These are phyloP conservation scores for Apamea sordens DNA, from an alignment of 2,888 invertebrate genomes.

Conservation along the genomic window DNA sequence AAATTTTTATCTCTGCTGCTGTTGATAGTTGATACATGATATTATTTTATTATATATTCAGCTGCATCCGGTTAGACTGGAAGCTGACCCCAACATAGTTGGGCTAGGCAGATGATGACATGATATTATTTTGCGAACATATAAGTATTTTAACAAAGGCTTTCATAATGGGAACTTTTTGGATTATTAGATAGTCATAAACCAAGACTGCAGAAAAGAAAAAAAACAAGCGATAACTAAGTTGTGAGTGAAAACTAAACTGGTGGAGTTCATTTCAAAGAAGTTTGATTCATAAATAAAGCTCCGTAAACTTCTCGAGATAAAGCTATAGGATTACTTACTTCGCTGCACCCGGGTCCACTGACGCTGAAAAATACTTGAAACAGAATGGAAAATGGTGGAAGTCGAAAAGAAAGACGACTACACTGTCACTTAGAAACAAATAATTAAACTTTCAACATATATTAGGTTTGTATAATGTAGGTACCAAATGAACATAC, in stretches of 20 bases:
- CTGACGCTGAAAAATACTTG: constrained; percentile 24
- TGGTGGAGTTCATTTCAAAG: constrained; percentile 33
- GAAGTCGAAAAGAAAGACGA: not conserved
- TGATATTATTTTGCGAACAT: too few relatives aligned
- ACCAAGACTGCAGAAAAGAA: not conserved
- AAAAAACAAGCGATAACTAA: not conserved
- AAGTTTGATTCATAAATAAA: constrained; percentile 44
- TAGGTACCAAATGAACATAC: too few relatives aligned
- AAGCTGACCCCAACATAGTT: too few relatives aligned
- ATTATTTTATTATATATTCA: too few relatives aligned
- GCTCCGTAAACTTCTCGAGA: constrained; percentile 17
- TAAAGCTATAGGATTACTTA: constrained; percentile 42
- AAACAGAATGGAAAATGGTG: constrained; percentile 21
- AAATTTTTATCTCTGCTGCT: not conserved
- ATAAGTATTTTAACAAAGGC: too few relatives aligned
- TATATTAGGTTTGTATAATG: not conserved
- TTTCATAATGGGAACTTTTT: not conserved
- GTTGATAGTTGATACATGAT: not conserved
- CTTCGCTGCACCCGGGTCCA: constrained; percentile 16
- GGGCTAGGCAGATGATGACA: too few relatives aligned
- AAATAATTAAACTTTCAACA: not conserved
- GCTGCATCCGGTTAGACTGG: too few relatives aligned
- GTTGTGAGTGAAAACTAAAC: constrained; percentile 28
- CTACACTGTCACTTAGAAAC: not conserved
- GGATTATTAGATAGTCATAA: not conserved